A percentile compares a stretch with the other conserved stretches of the same genome.
These are phyloP conservation scores for Mus musculus DNA, from an alignment of 2,113 vertebrate species.

Conservation along the genomic window DNA sequence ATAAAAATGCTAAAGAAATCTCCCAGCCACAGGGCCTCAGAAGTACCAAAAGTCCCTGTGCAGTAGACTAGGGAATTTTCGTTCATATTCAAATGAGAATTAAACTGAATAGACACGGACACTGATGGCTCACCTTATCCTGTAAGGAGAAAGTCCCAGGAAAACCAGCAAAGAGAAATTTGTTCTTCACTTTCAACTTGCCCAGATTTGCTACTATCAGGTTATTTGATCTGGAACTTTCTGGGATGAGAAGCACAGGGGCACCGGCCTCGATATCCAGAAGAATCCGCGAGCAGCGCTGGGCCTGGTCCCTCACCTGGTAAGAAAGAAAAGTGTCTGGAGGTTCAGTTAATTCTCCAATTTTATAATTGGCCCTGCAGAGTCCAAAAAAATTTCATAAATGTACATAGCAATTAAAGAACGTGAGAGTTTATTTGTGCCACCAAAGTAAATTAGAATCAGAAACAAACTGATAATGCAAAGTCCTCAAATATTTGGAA, in stretches of 20 bases:
- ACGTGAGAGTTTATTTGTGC: not conserved
- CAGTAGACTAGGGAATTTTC: not conserved
- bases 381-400: not conserved
- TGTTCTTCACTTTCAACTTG: conserved; percentile 95
- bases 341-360: not conserved
- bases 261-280: conserved; percentile 97
- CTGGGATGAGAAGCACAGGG: conserved; percentile 96
- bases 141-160: conserved; percentile 93
- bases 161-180: conserved; percentile 92
- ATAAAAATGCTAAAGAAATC: conserved; percentile 34
- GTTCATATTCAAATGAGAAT: not conserved
- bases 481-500: conserved; percentile 53
- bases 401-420: conserved; percentile 33
- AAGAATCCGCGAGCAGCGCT: conserved; percentile 92
- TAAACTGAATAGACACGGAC: conserved; percentile 81
- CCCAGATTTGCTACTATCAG: conserved; percentile 97
- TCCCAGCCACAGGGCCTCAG: not conserved
- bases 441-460: conserved; percentile 38
- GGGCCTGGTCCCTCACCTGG: conserved; percentile 95
- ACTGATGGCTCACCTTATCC: conserved; percentile 94
- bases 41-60: not conserved
- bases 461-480: conserved; percentile 16
- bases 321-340: conserved; percentile 7
- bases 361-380: not conserved
- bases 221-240: conserved; percentile 93